These are phyloP conservation scores for Enchytraeus crypticus DNA, from an alignment of 2,888 invertebrate genomes.

Conservation along the genomic window DNA sequence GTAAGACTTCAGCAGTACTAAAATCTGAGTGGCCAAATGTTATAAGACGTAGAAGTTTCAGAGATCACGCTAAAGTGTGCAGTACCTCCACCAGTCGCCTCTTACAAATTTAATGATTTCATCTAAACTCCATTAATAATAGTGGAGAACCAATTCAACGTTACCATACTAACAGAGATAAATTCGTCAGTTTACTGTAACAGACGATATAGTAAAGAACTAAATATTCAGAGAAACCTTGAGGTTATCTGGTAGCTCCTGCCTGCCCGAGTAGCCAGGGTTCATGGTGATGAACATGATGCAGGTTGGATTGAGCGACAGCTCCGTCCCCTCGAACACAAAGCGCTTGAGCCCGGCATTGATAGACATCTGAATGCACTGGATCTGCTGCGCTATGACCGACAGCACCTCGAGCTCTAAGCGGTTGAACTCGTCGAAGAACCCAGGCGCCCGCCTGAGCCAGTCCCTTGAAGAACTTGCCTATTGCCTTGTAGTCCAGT, in stretches of 20 bases:
- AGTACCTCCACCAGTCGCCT: no score
- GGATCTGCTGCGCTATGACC: conserved; percentile 86
- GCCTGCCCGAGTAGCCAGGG: conserved; percentile 50
- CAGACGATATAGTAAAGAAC: no score
- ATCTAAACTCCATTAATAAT: no score
- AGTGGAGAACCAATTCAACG: no score
- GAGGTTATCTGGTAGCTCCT: conserved; percentile 49
- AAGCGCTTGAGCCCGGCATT: conserved; percentile 64
- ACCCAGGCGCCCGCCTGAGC: conserved; percentile 66
- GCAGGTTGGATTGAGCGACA: conserved; percentile 47
- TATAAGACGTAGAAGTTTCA: no score
- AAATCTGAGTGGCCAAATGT: no score
- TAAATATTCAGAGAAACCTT: no score
- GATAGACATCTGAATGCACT: conserved; percentile 79
- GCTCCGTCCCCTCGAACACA: conserved; percentile 55
- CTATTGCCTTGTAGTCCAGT: conserved; percentile 82
- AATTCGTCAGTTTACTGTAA: neutral
- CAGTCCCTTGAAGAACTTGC: conserved; percentile 91
- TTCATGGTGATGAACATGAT: conserved; percentile 51
- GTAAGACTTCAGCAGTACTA: no score
- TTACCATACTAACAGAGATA: no score
- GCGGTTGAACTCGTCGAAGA: conserved; percentile 87
- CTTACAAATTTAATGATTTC: no score
- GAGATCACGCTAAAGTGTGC: no score
- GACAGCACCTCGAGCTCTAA: conserved; percentile 83